Evolutionary conservation across 1,140 invertebrate species (phyloP).

Genomic region (Anadara kagoshimensis): DNA sequence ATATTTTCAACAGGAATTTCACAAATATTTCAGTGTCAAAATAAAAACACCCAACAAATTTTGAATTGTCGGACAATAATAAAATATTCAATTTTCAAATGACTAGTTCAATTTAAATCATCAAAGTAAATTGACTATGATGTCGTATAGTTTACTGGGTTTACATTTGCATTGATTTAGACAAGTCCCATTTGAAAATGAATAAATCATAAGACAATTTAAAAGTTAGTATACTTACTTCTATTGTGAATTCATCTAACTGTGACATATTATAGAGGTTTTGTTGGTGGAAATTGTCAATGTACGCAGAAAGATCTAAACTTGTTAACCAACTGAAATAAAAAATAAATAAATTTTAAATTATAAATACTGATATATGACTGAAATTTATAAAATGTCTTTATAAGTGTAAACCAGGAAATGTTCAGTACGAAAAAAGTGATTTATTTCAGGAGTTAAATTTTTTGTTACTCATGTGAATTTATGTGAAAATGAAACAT

Average conservation of each 20-base stretch:
- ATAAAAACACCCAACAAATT: too few species aligned
- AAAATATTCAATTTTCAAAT: too few species aligned
- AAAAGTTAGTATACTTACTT: constrained; percentile 57
- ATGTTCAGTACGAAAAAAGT: neutral
- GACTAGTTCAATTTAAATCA: too few species aligned
- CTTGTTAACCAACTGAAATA: constrained; percentile 63
- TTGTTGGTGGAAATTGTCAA: constrained; percentile 67
- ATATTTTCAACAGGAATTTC: too few species aligned
- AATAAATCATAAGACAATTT: too few species aligned
- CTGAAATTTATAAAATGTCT: neutral
- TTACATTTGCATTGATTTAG: too few species aligned
- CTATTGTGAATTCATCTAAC: constrained; percentile 64
- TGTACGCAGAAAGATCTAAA: constrained; percentile 64
- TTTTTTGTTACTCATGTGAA: neutral
- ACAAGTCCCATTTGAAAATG: too few species aligned
- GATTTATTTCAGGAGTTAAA: neutral
- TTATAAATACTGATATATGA: too few species aligned
- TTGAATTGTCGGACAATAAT: too few species aligned
- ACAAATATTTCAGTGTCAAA: too few species aligned
- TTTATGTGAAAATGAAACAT: neutral
- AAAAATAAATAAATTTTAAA: constrained; percentile 12
- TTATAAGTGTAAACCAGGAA: neutral
- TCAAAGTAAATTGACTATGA: too few species aligned
- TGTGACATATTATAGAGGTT: constrained; percentile 63
- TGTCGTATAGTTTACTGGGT: too few species aligned